Conservation (phyloP, 2,888 invertebrate species). For the Apamea crenata region DNA sequence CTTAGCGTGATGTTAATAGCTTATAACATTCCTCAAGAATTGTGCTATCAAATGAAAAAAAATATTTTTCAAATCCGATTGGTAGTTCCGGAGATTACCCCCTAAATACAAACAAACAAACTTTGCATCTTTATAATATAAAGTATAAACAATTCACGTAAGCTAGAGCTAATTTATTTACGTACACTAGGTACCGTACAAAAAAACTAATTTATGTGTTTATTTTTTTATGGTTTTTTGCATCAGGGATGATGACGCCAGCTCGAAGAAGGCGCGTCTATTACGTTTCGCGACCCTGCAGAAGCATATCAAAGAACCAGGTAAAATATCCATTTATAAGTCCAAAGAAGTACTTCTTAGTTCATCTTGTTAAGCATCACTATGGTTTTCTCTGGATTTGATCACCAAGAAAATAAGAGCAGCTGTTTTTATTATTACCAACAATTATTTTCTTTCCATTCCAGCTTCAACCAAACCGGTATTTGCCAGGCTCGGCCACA, state of each 20-base stretch:
- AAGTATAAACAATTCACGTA: too few relatives aligned
- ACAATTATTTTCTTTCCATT: conserved; percentile 35
- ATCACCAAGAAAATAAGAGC: not conserved
- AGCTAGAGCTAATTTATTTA: not conserved
- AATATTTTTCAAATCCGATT: too few relatives aligned
- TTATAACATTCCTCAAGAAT: too few relatives aligned
- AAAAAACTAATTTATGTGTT: not conserved
- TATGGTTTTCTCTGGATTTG: not conserved
- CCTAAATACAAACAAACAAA: too few relatives aligned
- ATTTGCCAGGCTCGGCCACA: conserved; percentile 84
- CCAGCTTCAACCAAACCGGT: conserved; percentile 78
- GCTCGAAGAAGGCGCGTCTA: conserved; percentile 79
- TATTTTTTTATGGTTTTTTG: conserved; percentile 10
- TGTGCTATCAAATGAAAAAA: too few relatives aligned
- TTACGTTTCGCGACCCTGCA: conserved; percentile 78
- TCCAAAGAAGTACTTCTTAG: not conserved
- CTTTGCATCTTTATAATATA: too few relatives aligned
- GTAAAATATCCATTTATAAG: conserved; percentile 63
- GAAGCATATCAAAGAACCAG: conserved; percentile 74
- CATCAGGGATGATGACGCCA: conserved; percentile 73
- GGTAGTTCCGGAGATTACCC: too few relatives aligned
- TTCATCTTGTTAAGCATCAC: not conserved
- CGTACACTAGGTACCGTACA: not conserved
- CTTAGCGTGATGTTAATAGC: too few relatives aligned
- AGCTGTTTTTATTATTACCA: not conserved